These are phyloP conservation scores for Pluvianellus socialis DNA, from an alignment of 2,113 vertebrate species.

Conservation along the genomic window DNA sequence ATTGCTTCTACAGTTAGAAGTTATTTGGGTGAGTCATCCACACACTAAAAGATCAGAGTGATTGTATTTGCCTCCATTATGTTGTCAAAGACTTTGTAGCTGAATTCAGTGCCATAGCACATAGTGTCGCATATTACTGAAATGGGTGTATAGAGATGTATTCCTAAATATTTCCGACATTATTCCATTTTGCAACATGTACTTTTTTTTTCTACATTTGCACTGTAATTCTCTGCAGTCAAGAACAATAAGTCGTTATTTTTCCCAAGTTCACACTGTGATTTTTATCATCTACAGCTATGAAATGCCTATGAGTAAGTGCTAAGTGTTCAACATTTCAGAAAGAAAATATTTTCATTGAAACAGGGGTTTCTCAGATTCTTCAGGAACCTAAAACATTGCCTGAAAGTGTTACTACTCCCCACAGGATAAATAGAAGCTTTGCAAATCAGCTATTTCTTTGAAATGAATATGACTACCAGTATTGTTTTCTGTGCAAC, in stretches of 20 bases:
- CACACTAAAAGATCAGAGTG: neutral
- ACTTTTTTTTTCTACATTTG: neutral
- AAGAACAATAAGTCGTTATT: neutral
- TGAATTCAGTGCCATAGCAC: neutral
- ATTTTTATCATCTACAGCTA: neutral
- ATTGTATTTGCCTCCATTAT: neutral
- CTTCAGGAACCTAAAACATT: neutral
- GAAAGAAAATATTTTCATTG: slow-evolving; percentile 40
- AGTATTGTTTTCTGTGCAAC: neutral
- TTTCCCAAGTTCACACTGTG: neutral
- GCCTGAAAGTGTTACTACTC: neutral
- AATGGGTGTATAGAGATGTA: neutral
- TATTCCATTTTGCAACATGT: neutral
- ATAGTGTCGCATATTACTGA: neutral
- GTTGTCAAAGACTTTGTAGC: neutral
- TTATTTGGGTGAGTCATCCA: neutral
- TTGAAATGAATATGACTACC: neutral
- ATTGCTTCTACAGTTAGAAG: neutral
- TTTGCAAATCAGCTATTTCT: neutral
- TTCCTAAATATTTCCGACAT: neutral
- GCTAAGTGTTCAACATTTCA: neutral
- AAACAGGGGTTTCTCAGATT: neutral
- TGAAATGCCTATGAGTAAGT: neutral
- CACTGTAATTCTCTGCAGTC: neutral
- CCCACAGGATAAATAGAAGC: neutral